Evolutionary conservation across 2,113 vertebrate species (phyloP), one percentile per base, ranked within the genome.

Genomic region (Brachypteracias leptosomus): DNA sequence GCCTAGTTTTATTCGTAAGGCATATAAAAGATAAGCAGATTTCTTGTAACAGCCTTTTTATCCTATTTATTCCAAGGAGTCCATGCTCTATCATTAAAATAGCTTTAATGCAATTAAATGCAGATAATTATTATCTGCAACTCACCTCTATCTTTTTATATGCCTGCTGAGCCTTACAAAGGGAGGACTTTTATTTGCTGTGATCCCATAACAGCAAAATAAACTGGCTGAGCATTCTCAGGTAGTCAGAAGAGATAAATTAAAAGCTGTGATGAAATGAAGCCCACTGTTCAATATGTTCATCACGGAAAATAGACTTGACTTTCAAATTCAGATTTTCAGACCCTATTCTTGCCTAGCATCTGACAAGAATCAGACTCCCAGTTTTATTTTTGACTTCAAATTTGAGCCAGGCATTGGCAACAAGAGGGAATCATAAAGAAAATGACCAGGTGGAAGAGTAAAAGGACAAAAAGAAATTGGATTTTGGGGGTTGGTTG

Each of bases 251-350:
- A 55, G 90, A 79, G 21, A 74, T 28, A 63, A 92, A 86, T 72
- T 73, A 72, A 86, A 90, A 68, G 31, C 24, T 65, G 21, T 36
- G 35, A 67, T 86, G 19, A 83, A 68, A 66, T 57, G 72, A 88
- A 89, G 10, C 44, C 70, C 47, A 61, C 67, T 82, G 58, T 80
- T 85, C 65, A 57, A 15, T 77, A 44, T 77, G 42, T 77, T 91
- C 35, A 47, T 54, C 47, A 36, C 57, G 36, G 58, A 61, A 95
- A 93, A 72, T 29, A 74, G 35, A 65, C 25, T 42, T 88, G 58
- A 70, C 58, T 94, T 94, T 94, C 74, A 90, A 59, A 81, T 85
- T 85, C 51, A 44, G n/a, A 57, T 80, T 91, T 95, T 74, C 63
- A 77, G 68, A 35, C 22, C 88, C 72, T 75, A 1, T 89, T 92